Conservation (phyloP, 2,888 invertebrate genomes). For the Omphaloscelis lunosa region DNA sequence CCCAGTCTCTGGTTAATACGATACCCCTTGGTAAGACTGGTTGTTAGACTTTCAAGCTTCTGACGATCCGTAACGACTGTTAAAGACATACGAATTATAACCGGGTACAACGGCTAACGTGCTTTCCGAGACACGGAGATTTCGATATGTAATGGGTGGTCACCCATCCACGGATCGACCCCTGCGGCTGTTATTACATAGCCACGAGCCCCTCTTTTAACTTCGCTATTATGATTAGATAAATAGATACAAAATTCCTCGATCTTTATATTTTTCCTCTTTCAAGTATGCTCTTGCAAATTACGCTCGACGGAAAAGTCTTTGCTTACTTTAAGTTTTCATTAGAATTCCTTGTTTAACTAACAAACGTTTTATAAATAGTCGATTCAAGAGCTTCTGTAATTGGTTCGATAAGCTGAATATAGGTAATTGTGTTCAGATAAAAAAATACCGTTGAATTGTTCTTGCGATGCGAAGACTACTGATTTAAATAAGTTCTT, state of each 20-base stretch:
- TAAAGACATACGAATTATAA: not conserved
- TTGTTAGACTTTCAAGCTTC: too few species aligned
- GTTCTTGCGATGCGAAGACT: too few species aligned
- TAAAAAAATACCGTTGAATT: too few species aligned
- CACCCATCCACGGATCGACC: not conserved
- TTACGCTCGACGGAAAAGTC: not conserved
- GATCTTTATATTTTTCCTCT: not conserved
- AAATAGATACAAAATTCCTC: not conserved
- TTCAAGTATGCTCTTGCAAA: not conserved
- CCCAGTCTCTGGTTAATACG: too few species aligned
- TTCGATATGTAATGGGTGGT: not conserved
- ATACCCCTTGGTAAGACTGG: not conserved
- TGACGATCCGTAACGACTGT: not conserved
- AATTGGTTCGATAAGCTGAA: not conserved
- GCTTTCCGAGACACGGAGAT: not conserved
- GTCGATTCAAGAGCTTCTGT: not conserved
- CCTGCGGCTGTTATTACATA: too few species aligned
- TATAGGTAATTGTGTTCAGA: not conserved
- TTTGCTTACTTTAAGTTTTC: too few species aligned
- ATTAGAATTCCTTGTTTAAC: too few species aligned
- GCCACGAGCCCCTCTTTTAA: not conserved
- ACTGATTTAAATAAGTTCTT: too few species aligned
- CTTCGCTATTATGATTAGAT: not conserved
- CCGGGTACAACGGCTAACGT: too few species aligned
- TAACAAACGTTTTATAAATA: not conserved